Evolutionary conservation across 2,797 vertebrate species (phyloP), one percentile per base, ranked within the genome.

Genomic region (Danio jaintianensis): DNA sequence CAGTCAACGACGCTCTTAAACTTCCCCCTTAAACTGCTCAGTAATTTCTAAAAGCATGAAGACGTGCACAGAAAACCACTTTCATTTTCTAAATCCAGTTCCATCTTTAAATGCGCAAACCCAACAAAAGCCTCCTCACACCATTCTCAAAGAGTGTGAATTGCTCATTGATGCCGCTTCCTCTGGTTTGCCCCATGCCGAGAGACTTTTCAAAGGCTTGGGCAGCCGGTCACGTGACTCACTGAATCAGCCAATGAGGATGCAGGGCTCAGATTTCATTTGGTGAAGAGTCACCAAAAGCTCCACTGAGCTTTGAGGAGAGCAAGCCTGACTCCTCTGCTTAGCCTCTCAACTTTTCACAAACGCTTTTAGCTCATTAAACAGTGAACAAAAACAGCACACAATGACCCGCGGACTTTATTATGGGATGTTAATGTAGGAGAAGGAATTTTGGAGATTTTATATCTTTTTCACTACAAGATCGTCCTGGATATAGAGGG

Each of bases 181-280:
- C 75, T n/a, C 68, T 80, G 15, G 61, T 71, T 78, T 53, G 36
- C 69, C 82, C 82, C 82, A 83, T 59, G 74, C 76, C 48, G 74
- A 71, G 75, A 71, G 55, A 71, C 47, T 79, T 88, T 87, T 43
- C 73, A 93, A 91, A 89, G 69, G 90, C 91, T 88, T 86, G 87
- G 86, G 84, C 85, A 82, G 53, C 76, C 52, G 10, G 85, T 94
- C 95, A 96, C 89, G 84, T 96, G 95, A 93, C 88, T 76, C 7
- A 18, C 22, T 8, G 36, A 1, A 53, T 45, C 81, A 66, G 81
- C 95, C 93, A 94, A 93, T 94, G 43, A 78, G 77, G 90, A 86
- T 61, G 80, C 85, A 71, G 47, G 84, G 89, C 91, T 95, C 93
- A 92, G 92, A 93, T 94, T 95, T 94, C 94, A 93, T 86, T 85